Evolutionary conservation across 2,113 vertebrate species (phyloP), one percentile per base, ranked within the genome.

Genomic region (Paedocypris sp.): DNA sequence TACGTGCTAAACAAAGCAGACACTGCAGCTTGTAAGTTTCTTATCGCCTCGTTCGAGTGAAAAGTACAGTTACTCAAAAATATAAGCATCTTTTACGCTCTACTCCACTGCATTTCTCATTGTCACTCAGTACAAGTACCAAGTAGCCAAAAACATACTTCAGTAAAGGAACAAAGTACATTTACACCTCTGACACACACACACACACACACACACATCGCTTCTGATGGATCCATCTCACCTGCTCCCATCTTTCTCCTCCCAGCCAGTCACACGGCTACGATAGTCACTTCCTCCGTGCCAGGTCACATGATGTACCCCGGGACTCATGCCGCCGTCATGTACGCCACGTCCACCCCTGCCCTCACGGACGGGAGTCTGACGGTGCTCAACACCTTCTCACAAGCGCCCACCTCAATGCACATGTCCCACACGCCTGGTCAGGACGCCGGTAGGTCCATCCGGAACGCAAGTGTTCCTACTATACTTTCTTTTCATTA

Each of bases 261-360:
- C 56, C 59, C 76, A 93, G 90, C 88, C 58, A 88, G 82, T 48
- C 81, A 94, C 73, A 88, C 90, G 0, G 82, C 89, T 8, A 86
- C 91, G 52, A 87, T 92, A 70, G 87, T 90, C 77, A 89, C 91
- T 1, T 91, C 90, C 1, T 87, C 89, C 0, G 85, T 89, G 67
- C 87, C 89, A 0, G 86, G 91, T 75, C 94, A 96, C 82, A 89
- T 97, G 90, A 94, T 96, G 91, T 96, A 94, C 68, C 88, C 92
- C 33, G 86, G 90, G 13, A 81, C 90, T 3, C 92, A 91, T 1
- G 82, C 36, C 4, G 13, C 92, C 0, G 86, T 97, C 75, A 94
- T 97, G 94, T 97, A 96, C 1, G 87, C 93, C 0, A 18, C 76
- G 0, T 87, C 90, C 32, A 86, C 90, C 5, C 79, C 91, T 2